Percentiles rank a stretch among this genome's conserved stretches.
phyloP scores from a whole-genome alignment of 2,888 invertebrate species.

The Apocheima hispidaria region DNA sequence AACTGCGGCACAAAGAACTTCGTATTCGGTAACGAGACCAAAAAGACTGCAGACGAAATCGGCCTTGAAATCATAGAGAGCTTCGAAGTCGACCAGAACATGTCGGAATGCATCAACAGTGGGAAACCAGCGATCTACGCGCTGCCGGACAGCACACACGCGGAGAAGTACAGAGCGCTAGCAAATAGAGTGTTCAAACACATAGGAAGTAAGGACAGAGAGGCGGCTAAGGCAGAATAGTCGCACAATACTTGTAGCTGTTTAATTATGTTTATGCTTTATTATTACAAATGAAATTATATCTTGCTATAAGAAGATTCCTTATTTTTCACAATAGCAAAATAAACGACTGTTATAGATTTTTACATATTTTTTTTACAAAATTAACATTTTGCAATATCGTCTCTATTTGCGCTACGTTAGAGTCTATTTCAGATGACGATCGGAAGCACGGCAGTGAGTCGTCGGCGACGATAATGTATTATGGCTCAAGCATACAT shows the following conservation, averaged over 20 bases:
- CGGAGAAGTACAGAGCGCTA: conserved; percentile 76
- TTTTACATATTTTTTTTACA: no score
- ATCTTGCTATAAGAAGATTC: conserved; percentile 1
- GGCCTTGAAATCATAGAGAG: conserved; percentile 89
- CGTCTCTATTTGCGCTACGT: no score
- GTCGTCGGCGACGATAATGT: no score
- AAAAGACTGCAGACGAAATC: conserved; percentile 87
- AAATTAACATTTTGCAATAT: no score
- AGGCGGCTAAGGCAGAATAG: conserved; percentile 64
- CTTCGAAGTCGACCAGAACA: conserved; percentile 90
- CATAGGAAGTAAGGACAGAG: conserved; percentile 69
- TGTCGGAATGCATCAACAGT: conserved; percentile 89
- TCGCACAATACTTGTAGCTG: conserved; percentile 50
- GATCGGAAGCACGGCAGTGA: no score
- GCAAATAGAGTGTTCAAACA: conserved; percentile 81
- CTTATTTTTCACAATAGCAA: background rate
- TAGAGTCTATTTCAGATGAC: no score
- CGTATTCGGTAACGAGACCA: conserved; percentile 90
- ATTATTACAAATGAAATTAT: conserved; percentile 60
- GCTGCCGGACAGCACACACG: conserved; percentile 85
- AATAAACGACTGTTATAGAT: no score
- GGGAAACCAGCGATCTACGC: conserved; percentile 92
- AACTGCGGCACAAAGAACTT: conserved; percentile 91
- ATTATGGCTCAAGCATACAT: no score
- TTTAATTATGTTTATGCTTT: conserved; percentile 64